A percentile compares a stretch with the other conserved stretches of the same genome.
Conservation (phyloP, 2,797 vertebrate genomes). For the Sebastes reedi region DNA sequence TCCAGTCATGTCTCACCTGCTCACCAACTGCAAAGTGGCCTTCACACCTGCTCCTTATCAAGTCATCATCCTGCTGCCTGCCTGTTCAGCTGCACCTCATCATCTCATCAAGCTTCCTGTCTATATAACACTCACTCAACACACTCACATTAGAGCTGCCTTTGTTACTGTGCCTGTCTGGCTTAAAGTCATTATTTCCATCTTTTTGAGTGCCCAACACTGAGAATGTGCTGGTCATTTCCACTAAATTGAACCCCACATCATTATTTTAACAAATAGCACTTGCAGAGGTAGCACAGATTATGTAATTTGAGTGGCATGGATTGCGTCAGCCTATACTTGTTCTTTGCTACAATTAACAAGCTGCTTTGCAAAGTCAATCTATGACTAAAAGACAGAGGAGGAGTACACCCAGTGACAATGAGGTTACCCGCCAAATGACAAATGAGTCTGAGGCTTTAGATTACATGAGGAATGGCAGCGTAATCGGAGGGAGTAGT, state of each 20-base stretch:
- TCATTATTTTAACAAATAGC: neutral
- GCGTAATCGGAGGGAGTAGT: neutral
- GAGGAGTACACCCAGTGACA: neutral
- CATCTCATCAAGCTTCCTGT: neutral
- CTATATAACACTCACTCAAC: neutral
- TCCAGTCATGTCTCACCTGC: constrained; percentile 1
- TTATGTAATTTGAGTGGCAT: neutral
- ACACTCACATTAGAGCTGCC: neutral
- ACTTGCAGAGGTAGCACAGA: neutral
- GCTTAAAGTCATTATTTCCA: neutral
- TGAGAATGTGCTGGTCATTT: neutral
- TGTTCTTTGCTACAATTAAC: neutral
- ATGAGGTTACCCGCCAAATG: neutral
- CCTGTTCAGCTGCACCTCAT: neutral
- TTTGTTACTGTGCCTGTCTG: neutral
- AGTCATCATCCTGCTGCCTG: neutral
- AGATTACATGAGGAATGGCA: neutral
- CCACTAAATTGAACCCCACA: neutral
- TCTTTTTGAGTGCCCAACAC: no score
- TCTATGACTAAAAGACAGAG: neutral
- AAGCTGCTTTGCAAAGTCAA: neutral
- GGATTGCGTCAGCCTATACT: neutral
- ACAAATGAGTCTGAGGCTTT: neutral
- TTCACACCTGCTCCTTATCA: constrained; percentile 48
- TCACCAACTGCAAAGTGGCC: neutral